Conservation (phyloP, 2,888 invertebrate species). For the Cheilosia grossa region DNA sequence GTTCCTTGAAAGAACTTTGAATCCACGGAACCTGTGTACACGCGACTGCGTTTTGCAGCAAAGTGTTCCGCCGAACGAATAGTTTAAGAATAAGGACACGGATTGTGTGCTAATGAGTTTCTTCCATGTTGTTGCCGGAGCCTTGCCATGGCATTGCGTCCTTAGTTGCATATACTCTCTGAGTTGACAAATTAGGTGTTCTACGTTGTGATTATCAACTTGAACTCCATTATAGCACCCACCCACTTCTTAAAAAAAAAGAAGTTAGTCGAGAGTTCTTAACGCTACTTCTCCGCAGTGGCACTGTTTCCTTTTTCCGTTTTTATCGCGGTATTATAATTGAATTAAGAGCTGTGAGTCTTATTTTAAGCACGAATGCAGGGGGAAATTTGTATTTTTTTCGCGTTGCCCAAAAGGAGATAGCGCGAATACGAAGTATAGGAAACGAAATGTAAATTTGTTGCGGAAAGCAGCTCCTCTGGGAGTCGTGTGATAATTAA, state of each 20-base stretch:
- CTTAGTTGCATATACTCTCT: conserved; percentile 23
- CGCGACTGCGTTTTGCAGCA: conserved; percentile 30
- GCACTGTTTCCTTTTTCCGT: neutral
- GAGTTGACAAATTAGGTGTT: conserved; percentile 67
- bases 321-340: conserved; percentile 57
- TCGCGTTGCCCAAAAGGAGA: neutral
- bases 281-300: conserved; percentile 1
- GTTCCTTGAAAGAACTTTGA: conserved; percentile 22
- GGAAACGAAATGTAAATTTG: conserved; percentile 67
- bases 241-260: conserved; percentile 29
- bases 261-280: conserved; percentile 6
- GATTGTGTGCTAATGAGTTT: conserved; percentile 69
- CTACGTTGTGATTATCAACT: conserved; percentile 67
- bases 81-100: conserved; percentile 56
- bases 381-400: neutral
- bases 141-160: neutral
- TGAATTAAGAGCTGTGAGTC: conserved; percentile 56
- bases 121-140: conserved; percentile 33
- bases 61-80: conserved; percentile 30
- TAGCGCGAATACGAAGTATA: conserved; percentile 1
- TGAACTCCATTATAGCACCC: conserved; percentile 57
- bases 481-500: conserved; percentile 69
- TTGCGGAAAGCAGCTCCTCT: conserved; percentile 63
- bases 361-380: neutral
- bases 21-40: conserved; percentile 16